phyloP scores from a whole-genome alignment of 23 tunicate genomes.

The Ascidia mentula region DNA sequence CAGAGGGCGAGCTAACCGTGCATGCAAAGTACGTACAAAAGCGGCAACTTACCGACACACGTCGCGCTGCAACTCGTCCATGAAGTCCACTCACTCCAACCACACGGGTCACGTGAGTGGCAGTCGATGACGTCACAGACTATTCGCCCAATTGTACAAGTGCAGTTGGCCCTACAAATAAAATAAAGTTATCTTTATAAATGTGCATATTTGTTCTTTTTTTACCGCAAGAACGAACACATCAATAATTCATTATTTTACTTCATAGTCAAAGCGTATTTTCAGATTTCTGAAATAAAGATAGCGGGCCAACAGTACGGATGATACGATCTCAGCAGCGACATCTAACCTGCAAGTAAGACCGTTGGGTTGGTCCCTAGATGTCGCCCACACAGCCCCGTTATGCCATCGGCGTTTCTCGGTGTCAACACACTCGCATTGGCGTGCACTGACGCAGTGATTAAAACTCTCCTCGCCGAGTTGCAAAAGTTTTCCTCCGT shows the following conservation, averaged over 20 bases:
- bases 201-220: not conserved
- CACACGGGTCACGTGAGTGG: conserved; percentile 7
- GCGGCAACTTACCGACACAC: conserved; percentile 22
- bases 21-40: no score
- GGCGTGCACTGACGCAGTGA: conserved; percentile 33
- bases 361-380: not conserved
- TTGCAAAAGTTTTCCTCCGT: conserved; percentile 28
- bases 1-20: no score
- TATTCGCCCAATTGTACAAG: conserved; percentile 26
- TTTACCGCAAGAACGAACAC: no score
- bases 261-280: no score
- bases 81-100: conserved; percentile 49
- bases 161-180: conserved; percentile 10
- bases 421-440: conserved; percentile 60
- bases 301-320: not conserved
- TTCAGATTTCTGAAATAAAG: no score
- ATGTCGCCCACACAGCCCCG: conserved; percentile 18
- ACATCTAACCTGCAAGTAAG: conserved; percentile 28
- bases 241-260: no score
- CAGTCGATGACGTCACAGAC: conserved; percentile 13
- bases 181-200: no score
- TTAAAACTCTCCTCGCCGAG: conserved; percentile 14
- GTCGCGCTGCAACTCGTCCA: conserved; percentile 35
- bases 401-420: conserved; percentile 19
- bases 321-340: not conserved